Conservation (phyloP, 1,140 invertebrate genomes). For the Microplitis demolitor region DNA sequence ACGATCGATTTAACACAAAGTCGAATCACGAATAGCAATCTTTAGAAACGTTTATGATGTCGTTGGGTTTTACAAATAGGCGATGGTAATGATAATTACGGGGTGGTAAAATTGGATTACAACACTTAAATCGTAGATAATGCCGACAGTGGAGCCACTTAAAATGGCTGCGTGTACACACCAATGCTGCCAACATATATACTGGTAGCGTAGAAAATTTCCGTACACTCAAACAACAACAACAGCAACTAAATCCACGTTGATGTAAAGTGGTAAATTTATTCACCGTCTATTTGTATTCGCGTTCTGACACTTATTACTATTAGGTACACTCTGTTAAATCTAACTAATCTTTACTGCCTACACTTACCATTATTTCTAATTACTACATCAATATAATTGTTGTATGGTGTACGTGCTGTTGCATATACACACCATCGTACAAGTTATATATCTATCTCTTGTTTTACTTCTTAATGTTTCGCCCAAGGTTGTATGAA, state of each 20-base stretch:
- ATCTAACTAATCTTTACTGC: slow-evolving; percentile 1
- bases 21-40: slow-evolving; percentile 18
- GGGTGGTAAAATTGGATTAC: slow-evolving; percentile 32
- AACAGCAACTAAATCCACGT: not conserved
- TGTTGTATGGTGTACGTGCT: no score
- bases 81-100: slow-evolving; percentile 28
- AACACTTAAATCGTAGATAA: slow-evolving; percentile 23
- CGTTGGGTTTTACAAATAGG: slow-evolving; percentile 6
- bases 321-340: not conserved
- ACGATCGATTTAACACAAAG: slow-evolving; percentile 6
- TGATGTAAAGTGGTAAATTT: not conserved
- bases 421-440: not conserved
- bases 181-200: no score
- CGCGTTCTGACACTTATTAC: not conserved
- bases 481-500: not conserved
- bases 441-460: no score
- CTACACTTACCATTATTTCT: not conserved
- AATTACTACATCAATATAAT: not conserved
- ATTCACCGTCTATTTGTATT: not conserved
- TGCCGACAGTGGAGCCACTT: slow-evolving; percentile 20
- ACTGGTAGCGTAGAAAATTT: not conserved
- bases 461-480: not conserved
- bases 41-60: slow-evolving; percentile 16
- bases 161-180: slow-evolving; percentile 7
- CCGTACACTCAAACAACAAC: not conserved